Base-by-base conservation (phyloP, 2,888 invertebrate genomes). In the Pilophorus perplexus region DNA sequence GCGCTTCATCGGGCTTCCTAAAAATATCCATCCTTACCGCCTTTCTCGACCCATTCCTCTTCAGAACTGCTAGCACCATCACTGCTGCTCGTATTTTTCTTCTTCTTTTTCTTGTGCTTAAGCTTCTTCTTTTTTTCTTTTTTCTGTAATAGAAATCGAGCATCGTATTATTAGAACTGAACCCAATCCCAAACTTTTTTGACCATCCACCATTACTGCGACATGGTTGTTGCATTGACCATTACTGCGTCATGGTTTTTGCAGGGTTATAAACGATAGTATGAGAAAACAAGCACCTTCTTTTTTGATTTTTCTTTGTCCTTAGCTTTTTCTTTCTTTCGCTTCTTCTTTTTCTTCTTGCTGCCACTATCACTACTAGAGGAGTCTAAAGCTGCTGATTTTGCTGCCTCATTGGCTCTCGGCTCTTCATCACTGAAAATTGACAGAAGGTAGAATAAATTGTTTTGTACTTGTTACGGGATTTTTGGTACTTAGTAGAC, bases 11-110 rank as follows among this genome's bases (percentile, higher is more conserved):
- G n/a, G n/a, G n/a, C n/a, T n/a, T n/a, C n/a, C n/a, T n/a, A n/a
- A n/a, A n/a, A n/a, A n/a, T n/a, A n/a, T n/a, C n/a, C n/a, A n/a
- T n/a, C n/a, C 33, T 33, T 73, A 80, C 77, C 78, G 72, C 82
- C 81, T 78, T 86, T 87, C 74, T 88, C 88, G 1, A 88, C 81
- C 88, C 88, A 88, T 65, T 82, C 77, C 67, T 86, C 86, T 68
- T 81, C 81, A 1, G 77, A 77, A 67, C 79, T 79, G 1, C 79
- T 80, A 18, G 54, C 44, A 20, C 74, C 75, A 62, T 77, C 76
- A 3, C 71, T 71, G 67, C 72, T 72, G 14, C 77, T n/a, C n/a
- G n/a, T n/a, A n/a, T n/a, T n/a, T n/a, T 69, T 85, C 76, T 76
- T 84, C 81, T 74, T 83, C 74, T 79, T 83, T 77, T 72, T 82